Evolutionary conservation across 1,140 invertebrate genomes (phyloP).

Genomic region (Lerema accius): DNA sequence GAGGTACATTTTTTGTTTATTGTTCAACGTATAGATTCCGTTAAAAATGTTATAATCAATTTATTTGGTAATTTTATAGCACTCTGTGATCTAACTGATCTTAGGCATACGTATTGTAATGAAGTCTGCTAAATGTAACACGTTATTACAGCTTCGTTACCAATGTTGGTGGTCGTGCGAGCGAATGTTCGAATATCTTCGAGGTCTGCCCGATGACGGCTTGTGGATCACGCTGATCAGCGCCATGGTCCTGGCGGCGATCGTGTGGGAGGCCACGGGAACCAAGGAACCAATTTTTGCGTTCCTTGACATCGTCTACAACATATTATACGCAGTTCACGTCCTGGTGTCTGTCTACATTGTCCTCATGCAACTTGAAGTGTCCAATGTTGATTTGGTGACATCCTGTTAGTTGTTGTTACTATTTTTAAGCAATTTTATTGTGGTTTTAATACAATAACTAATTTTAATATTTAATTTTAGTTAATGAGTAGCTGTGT

Average conservation of each 20-base stretch:
- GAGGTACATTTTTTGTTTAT: slow-evolving; percentile 1
- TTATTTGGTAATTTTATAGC: too few species aligned
- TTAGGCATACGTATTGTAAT: too few species aligned
- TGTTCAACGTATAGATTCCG: too few species aligned
- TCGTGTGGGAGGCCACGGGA: slow-evolving; percentile 39
- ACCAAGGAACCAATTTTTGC: slow-evolving; percentile 9
- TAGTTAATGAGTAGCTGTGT: too few species aligned
- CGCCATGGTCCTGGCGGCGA: slow-evolving; percentile 36
- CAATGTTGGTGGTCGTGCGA: slow-evolving; percentile 40
- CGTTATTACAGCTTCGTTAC: slow-evolving; percentile 47
- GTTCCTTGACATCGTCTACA: slow-evolving; percentile 44
- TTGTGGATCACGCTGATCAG: slow-evolving; percentile 60
- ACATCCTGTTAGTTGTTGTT: slow-evolving; percentile 40
- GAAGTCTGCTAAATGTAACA: too few species aligned
- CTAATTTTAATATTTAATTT: too few species aligned
- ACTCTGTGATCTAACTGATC: too few species aligned
- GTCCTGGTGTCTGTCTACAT: slow-evolving; percentile 42
- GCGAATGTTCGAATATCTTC: slow-evolving; percentile 39
- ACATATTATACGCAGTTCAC: slow-evolving; percentile 51
- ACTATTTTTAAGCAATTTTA: background rate
- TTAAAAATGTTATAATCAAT: too few species aligned
- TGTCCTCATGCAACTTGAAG: slow-evolving; percentile 32
- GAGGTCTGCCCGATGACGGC: slow-evolving; percentile 48
- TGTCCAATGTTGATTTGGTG: slow-evolving; percentile 34
- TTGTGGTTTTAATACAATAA: background rate